A percentile compares a stretch with the other conserved stretches of the same genome.
Evolutionary conservation across 1,140 invertebrate species (phyloP).

Genomic region (Ceratosolen fusciceps): DNA sequence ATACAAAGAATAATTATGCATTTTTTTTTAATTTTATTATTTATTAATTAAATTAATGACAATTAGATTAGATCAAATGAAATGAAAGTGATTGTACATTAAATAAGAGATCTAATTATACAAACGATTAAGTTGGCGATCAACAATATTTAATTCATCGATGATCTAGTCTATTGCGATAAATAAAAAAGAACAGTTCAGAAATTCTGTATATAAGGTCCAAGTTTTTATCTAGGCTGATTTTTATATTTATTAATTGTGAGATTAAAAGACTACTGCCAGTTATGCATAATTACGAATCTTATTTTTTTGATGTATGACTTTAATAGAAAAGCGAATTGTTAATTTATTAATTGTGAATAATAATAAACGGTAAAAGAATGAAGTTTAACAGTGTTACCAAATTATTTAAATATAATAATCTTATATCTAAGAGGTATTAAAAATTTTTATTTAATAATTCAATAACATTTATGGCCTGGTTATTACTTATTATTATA

Average conservation of each 20-base stretch:
- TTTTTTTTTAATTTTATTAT: too few relatives aligned
- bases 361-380: conserved; percentile 62
- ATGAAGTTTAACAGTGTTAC: conserved; percentile 15
- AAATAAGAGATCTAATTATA: conserved; percentile 45
- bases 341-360: conserved; percentile 72
- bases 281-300: conserved; percentile 57
- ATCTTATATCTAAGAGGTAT: too few relatives aligned
- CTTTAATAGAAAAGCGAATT: conserved; percentile 62
- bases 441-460: too few relatives aligned
- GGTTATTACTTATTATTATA: too few relatives aligned
- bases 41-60: conserved; percentile 47
- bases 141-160: conserved; percentile 51
- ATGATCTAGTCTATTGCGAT: conserved; percentile 56
- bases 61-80: conserved; percentile 48
- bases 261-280: conserved; percentile 55
- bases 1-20: conserved; percentile 49
- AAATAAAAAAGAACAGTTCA: conserved; percentile 42
- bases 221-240: conserved; percentile 63
- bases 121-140: conserved; percentile 44
- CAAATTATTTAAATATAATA: conserved; percentile 10
- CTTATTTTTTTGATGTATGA: conserved; percentile 60
- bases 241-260: conserved; percentile 68
- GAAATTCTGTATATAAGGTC: conserved; percentile 53
- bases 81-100: conserved; percentile 47
- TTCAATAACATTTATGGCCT: too few relatives aligned